phyloP scores from a whole-genome alignment of 2,113 vertebrate species.

The Megatriorchis doriae region DNA sequence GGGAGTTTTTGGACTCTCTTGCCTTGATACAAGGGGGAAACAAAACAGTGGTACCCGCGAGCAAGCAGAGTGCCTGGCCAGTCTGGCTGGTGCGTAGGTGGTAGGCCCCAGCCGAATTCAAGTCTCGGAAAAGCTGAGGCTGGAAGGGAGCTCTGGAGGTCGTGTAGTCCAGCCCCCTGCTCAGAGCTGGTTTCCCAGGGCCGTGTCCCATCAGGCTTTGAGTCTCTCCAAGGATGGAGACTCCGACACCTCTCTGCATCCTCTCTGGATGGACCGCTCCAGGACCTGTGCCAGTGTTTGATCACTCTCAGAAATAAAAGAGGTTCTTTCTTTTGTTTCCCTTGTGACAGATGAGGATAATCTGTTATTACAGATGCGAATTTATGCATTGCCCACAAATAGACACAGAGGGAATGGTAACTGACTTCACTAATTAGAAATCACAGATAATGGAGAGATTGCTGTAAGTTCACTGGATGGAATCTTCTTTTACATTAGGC shows the following conservation, averaged over 20 bases:
- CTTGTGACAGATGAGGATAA: neutral
- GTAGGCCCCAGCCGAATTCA: neutral
- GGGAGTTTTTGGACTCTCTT: neutral
- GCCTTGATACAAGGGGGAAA: neutral
- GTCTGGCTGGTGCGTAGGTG: neutral
- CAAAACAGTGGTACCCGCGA: neutral
- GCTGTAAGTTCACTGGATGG: neutral
- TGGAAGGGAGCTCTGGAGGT: neutral
- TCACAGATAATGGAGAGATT: neutral
- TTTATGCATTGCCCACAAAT: neutral
- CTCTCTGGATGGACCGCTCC: neutral
- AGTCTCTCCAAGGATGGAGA: neutral
- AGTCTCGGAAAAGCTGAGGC: neutral
- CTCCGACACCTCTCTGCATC: neutral
- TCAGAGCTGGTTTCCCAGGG: neutral
- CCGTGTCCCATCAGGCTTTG: accelerated
- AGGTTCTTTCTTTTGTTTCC: neutral
- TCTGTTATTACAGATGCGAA: neutral
- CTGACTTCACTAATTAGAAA: neutral
- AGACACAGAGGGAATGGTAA: neutral
- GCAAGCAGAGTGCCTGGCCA: neutral
- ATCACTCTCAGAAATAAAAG: neutral
- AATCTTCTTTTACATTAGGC: neutral
- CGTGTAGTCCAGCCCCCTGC: accelerated
- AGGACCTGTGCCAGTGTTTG: neutral